phyloP scores from a whole-genome alignment of 1,140 invertebrate genomes.

The Procambarus clarkii region DNA sequence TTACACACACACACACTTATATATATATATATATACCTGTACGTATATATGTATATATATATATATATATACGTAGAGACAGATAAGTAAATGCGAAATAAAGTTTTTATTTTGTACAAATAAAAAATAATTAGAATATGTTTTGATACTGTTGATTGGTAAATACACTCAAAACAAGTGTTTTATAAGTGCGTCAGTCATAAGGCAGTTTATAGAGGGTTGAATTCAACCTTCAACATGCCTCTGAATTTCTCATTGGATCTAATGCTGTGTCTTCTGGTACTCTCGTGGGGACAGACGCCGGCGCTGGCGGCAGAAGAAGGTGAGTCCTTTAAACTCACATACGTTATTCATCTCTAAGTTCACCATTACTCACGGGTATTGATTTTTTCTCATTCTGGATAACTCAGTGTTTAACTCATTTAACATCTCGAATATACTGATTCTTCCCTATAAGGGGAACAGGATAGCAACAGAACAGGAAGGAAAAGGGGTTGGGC shows the following conservation, averaged over 20 bases:
- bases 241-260: neutral
- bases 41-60: neutral
- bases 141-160: neutral
- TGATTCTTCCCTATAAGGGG: too few relatives aligned
- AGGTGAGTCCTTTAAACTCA: neutral
- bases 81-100: too few relatives aligned
- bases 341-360: neutral
- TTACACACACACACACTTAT: neutral
- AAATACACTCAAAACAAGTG: neutral
- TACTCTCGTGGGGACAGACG: neutral
- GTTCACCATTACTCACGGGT: too few relatives aligned
- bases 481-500: too few relatives aligned
- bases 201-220: neutral
- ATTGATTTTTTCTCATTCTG: too few relatives aligned
- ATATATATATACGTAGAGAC: too few relatives aligned
- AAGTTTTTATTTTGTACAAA: neutral
- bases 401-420: too few relatives aligned
- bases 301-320: neutral
- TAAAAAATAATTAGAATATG: too few relatives aligned
- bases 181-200: neutral
- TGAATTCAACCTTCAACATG: neutral
- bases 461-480: too few relatives aligned
- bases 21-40: neutral
- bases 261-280: neutral
- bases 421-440: too few relatives aligned